Evolutionary conservation across 2,797 vertebrate genomes (phyloP).

Genomic region (Brachyalestes nurse): DNA sequence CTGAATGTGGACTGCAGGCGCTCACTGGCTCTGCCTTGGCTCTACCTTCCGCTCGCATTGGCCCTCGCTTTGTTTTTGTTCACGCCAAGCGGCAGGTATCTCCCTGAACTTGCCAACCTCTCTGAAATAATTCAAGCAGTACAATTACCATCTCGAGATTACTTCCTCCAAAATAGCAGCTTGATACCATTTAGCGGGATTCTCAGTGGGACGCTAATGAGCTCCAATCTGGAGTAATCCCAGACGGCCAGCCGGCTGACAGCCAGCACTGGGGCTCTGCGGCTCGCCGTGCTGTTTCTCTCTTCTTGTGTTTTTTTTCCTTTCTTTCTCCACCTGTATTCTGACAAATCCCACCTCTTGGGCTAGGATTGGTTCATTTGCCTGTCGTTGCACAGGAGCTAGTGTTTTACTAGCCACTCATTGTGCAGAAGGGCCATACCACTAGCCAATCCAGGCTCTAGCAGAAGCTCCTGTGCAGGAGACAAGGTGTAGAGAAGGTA

Average conservation of each 20-base stretch:
- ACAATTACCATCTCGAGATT: slow-evolving; percentile 59
- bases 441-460: not conserved
- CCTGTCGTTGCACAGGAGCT: not conserved
- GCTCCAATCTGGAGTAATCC: slow-evolving; percentile 64
- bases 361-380: not conserved
- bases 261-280: slow-evolving; percentile 57
- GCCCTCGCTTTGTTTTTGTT: slow-evolving; percentile 11
- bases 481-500: slow-evolving; percentile 32
- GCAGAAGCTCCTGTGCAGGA: slow-evolving; percentile 43
- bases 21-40: not conserved
- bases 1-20: not conserved
- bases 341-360: not conserved
- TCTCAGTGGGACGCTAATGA: slow-evolving; percentile 63
- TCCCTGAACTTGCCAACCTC: slow-evolving; percentile 43
- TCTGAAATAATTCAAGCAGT: slow-evolving; percentile 56
- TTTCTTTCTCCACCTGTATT: not conserved
- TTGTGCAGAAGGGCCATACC: too few relatives aligned
- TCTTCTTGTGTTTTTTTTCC: not conserved
- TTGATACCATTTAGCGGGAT: slow-evolving; percentile 63
- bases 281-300: slow-evolving; percentile 49
- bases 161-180: slow-evolving; percentile 63
- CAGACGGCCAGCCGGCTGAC: slow-evolving; percentile 60
- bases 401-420: not conserved
- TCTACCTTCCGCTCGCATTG: slow-evolving; percentile 21
- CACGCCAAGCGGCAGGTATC: slow-evolving; percentile 22